These are phyloP conservation scores for Drosophila funebris DNA, from an alignment of 1,140 invertebrate species.

Conservation along the genomic window DNA sequence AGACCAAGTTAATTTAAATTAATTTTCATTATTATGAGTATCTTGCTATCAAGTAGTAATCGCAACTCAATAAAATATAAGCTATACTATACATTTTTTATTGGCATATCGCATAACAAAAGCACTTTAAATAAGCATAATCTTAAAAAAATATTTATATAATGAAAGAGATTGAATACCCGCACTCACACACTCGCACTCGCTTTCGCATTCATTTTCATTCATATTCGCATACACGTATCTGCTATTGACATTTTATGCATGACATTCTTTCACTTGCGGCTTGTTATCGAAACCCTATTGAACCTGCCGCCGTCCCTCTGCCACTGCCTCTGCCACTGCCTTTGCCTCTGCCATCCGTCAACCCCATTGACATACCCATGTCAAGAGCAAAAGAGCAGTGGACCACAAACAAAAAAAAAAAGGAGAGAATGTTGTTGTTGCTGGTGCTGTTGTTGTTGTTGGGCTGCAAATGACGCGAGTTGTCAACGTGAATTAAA, in stretches of 20 bases:
- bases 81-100: background rate
- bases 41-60: no score
- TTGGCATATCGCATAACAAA: background rate
- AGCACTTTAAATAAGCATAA: slow-evolving; percentile 16
- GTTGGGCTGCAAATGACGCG: slow-evolving; percentile 71
- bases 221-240: slow-evolving; percentile 45
- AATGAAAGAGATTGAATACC: slow-evolving; percentile 4
- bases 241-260: slow-evolving; percentile 78
- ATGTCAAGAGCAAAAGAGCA: slow-evolving; percentile 63
- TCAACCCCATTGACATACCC: slow-evolving; percentile 32
- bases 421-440: no score
- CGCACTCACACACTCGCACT: slow-evolving; percentile 1
- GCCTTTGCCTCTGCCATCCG: background rate
- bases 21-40: no score
- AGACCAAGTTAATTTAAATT: no score
- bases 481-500: slow-evolving; percentile 79
- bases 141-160: background rate
- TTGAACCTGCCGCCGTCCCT: background rate
- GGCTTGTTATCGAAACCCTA: slow-evolving; percentile 21
- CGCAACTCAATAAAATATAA: no score
- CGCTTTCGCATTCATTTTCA: slow-evolving; percentile 28
- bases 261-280: slow-evolving; percentile 59
- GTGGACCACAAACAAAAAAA: slow-evolving; percentile 33
- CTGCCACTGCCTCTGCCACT: background rate
- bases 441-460: background rate